Evolutionary conservation across 2,888 invertebrate species (phyloP).

Genomic region (Dinocampus coccinellae): DNA sequence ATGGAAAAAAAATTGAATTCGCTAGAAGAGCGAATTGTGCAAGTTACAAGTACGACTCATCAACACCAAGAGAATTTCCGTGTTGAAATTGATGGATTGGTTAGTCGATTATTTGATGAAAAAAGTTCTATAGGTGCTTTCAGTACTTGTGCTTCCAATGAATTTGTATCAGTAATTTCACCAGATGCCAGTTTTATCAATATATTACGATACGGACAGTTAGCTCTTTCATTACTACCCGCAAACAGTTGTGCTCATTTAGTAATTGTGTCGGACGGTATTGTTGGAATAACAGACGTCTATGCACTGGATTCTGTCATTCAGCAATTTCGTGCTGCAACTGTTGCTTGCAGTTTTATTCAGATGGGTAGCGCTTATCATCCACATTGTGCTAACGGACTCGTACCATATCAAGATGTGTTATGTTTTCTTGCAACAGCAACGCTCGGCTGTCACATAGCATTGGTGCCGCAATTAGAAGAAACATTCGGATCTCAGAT

Average conservation of each 20-base stretch:
- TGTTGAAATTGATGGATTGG: constrained; percentile 72
- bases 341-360: constrained; percentile 82
- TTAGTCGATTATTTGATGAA: constrained; percentile 73
- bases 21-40: constrained; percentile 75
- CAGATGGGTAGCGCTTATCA: constrained; percentile 78
- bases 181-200: constrained; percentile 82
- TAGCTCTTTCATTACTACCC: constrained; percentile 81
- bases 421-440: constrained; percentile 82
- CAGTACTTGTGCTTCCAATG: constrained; percentile 63
- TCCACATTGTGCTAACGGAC: constrained; percentile 77
- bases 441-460: constrained; percentile 80
- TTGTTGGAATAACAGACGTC: constrained; percentile 80
- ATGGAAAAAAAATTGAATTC: constrained; percentile 74
- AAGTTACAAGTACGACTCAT: constrained; percentile 72
- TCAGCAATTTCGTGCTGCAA: constrained; percentile 79
- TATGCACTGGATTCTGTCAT: constrained; percentile 79
- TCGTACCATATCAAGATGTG: constrained; percentile 80
- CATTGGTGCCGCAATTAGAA: constrained; percentile 70
- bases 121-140: constrained; percentile 64
- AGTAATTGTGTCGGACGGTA: constrained; percentile 82
- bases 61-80: constrained; percentile 72
- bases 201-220: constrained; percentile 82
- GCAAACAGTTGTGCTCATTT: constrained; percentile 82
- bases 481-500: constrained; percentile 58
- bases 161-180: constrained; percentile 73